These are phyloP conservation scores for Stramonita haemastoma DNA, from an alignment of 2,888 invertebrate genomes.

Conservation along the genomic window DNA sequence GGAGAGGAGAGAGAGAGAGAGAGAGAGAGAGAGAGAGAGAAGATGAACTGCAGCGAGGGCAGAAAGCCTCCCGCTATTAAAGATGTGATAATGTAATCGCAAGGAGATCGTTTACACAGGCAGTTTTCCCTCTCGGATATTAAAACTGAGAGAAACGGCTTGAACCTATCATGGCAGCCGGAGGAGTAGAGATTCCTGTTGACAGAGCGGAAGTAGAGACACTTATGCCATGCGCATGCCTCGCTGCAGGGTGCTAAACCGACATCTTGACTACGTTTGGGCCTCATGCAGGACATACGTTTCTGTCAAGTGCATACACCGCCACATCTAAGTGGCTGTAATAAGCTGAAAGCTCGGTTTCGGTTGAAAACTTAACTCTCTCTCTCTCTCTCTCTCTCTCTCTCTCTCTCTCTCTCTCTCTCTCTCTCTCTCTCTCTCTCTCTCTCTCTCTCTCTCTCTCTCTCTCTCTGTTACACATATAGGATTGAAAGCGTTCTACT, in stretches of 20 bases:
- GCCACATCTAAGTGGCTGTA: background rate
- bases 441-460: background rate
- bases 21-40: conserved; percentile 19
- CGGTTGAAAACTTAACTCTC: background rate
- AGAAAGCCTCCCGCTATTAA: background rate
- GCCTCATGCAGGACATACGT: background rate
- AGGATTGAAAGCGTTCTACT: no score
- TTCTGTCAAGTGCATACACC: background rate
- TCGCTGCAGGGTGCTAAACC: conserved; percentile 10
- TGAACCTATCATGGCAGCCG: conserved; percentile 1
- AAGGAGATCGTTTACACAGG: no score
- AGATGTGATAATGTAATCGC: no score
- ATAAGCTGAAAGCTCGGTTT: background rate
- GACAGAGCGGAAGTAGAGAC: conserved; percentile 35
- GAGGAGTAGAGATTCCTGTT: background rate
- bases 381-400: background rate
- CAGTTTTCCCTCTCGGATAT: background rate
- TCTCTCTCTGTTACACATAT: background rate
- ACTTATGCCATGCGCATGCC: conserved; percentile 27
- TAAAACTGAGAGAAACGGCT: background rate
- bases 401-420: background rate
- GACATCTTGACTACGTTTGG: conserved; percentile 27
- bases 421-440: background rate
- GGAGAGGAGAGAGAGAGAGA: background rate
- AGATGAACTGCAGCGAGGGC: background rate